A percentile compares a stretch with the other conserved stretches of the same genome.
Evolutionary conservation across 2,888 invertebrate species (phyloP).

Genomic region (Hoplodrina ambigua): DNA sequence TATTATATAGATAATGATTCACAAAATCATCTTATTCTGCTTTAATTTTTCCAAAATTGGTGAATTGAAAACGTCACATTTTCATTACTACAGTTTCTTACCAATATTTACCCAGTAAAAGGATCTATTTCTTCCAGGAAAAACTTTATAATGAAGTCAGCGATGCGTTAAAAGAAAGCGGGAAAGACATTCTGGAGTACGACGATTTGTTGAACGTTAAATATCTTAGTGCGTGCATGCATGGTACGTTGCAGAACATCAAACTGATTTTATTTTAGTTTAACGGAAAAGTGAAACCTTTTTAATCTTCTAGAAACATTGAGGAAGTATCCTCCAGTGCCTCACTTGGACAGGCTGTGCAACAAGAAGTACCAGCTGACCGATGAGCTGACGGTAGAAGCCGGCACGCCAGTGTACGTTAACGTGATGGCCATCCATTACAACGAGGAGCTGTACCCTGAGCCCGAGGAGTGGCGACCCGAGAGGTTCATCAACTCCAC

Average conservation of each 20-base stretch:
- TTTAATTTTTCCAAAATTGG: conserved; percentile 9
- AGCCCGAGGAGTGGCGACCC: conserved; percentile 78
- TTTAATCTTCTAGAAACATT: conserved; percentile 75
- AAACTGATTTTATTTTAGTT: neutral
- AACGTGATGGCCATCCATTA: conserved; percentile 78
- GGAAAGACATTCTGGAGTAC: conserved; percentile 77
- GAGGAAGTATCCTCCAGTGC: conserved; percentile 76
- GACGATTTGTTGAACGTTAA: conserved; percentile 78
- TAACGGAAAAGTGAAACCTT: neutral
- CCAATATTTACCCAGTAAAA: conserved; percentile 29
- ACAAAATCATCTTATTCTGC: neutral
- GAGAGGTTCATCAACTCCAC: conserved; percentile 72
- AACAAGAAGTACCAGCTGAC: conserved; percentile 72
- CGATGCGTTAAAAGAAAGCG: conserved; percentile 70
- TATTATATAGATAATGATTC: neutral
- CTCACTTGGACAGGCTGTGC: conserved; percentile 78
- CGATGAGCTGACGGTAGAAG: conserved; percentile 74
- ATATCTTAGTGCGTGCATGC: conserved; percentile 78
- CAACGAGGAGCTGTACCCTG: conserved; percentile 74
- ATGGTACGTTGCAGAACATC: conserved; percentile 67
- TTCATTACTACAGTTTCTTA: conserved; percentile 11
- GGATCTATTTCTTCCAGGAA: conserved; percentile 69
- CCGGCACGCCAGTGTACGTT: conserved; percentile 77
- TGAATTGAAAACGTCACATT: conserved; percentile 10
- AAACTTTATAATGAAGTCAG: conserved; percentile 77